Evolutionary conservation across 2,113 vertebrate genomes (phyloP), one percentile per base, ranked within the genome.

Genomic region (Pithys albifrons): DNA sequence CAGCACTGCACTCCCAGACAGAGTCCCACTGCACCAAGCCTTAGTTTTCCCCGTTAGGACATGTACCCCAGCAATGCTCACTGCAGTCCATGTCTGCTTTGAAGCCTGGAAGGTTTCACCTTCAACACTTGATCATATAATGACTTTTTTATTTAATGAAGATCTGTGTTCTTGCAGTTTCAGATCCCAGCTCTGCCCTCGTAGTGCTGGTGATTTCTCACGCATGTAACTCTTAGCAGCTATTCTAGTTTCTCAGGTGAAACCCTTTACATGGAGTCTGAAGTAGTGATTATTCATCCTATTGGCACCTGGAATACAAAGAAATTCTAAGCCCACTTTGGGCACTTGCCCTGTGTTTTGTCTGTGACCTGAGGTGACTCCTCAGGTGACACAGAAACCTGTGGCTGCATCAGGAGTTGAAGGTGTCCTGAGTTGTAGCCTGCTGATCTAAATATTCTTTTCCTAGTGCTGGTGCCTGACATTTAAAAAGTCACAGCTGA

Each of bases 1-100:
- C 73, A 46, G 33, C 25, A 3, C 51, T 16, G 29, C 2, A 3
- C 48, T 35, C 43, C 61, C 0, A 1, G 5, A 35, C 13, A 48
- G 2, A 58, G 8, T n/a, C 31, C 24, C 4, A 23, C 39, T 62
- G 51, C 80, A 37, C 23, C n/a, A 10, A 16, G 1, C 25, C 35
- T n/a, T 7, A 33, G 7, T 23, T 39, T 59, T 41, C 23, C 33
- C 27, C 13, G 28, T 12, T 45, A 11, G 0, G 1, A 45, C 31
- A 0, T 27, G 29, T 62, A 33, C 17, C 8, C 16, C 11, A 22
- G 70, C 48, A 20, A 3, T 12, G 37, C 41, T 77, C 19, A 1
- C 11, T 29, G 73, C 64, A 52, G 1, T 18, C n/a, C 45, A 14
- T 2, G 0, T 35, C 65, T 39, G 45, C 41, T 54, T 19, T 27